Base-by-base conservation (phyloP, 2,113 vertebrate genomes). In the Grallaria varia region DNA sequence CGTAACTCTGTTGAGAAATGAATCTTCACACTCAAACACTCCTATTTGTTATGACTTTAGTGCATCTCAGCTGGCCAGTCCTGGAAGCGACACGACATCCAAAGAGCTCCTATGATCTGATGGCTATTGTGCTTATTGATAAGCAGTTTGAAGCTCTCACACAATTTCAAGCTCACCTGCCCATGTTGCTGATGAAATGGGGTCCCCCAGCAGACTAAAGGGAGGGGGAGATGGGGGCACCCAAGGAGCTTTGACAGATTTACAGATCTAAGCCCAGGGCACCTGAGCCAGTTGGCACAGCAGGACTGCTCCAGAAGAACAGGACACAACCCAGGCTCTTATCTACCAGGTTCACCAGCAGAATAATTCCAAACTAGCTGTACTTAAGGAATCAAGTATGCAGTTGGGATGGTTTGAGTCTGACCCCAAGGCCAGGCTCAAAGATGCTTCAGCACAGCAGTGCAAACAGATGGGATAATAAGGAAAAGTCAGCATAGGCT, bases 181-280 rank as follows among this genome's bases (percentile, higher is more conserved):
- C 20, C 50, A 22, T 10, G 19, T 17, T 62, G 64, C 35, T 62
- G 23, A 39, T 22, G 12, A 73, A 93, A 76, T 6, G 9, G 42
- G 7, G 9, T 55, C 17, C 12, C 49, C 35, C 30, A 21, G 68
- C 24, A 87, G 74, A 55, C 14, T 11, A n/a, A 14, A 90, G 33
- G 25, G 63, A 77, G 19, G 9, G 4, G 6, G 10, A 0, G 0
- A 67, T 21, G 17, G 20, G 6, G 8, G 1, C 12, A 72, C 39
- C 6, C 10, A 11, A 72, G 24, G 19, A 64, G 5, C 55, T 63
- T 75, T 42, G 56, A 63, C 1, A 8, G 30, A 72, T 63, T 21
- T 45, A 7, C 10, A 40, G 18, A 30, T 33, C 42, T 24, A 73
- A 84, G 28, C 11, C 27, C 40, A 67, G 27, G 25, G 44, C 21